Base-by-base conservation (phyloP, 2,888 invertebrate species). In the Aproaerema taeniolella region DNA sequence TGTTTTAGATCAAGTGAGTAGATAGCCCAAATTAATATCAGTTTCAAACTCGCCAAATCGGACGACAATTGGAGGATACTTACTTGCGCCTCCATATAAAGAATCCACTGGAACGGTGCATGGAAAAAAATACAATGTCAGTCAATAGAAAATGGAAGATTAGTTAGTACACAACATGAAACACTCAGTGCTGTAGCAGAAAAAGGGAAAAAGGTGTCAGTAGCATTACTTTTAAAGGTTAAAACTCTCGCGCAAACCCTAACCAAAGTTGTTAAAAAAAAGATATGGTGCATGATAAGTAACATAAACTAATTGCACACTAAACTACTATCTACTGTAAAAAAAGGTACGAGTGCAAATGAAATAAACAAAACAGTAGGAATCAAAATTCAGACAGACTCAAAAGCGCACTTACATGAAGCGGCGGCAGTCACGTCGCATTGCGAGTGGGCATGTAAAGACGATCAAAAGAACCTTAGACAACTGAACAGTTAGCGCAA, bases 41-140 rank as follows among this genome's bases (percentile, higher is more conserved):
- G n/a, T n/a, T n/a, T n/a, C n/a, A n/a, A n/a, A n/a, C n/a, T n/a
- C n/a, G n/a, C n/a, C n/a, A n/a, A n/a, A n/a, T n/a, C n/a, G n/a
- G n/a, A n/a, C n/a, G n/a, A n/a, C n/a, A n/a, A n/a, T n/a, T n/a
- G n/a, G n/a, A 39, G 41, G 50, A 55, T 77, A 90, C 90, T 90
- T 88, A 90, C 90, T 91, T 78, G 90, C 89, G 77, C 90, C 90
- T 89, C 91, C 92, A 89, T 90, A 91, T 67, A 91, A 85, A 61
- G 91, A 91, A 89, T 92, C 92, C 89, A 91, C 92, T 92, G 89
- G 58, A 77, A 74, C 72, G 52, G 53, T 55, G 72, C 70, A 74
- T 59, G 66, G 54, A 67, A 70, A 70, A 62, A 81, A 82, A 67
- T 36, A 58, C 36, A 61, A 55, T 46, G 73, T 87, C 88, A 88